A percentile compares a stretch with the other conserved stretches of the same genome.
Conservation (phyloP, 2,888 invertebrate genomes). For the Augiades crinisus region DNA sequence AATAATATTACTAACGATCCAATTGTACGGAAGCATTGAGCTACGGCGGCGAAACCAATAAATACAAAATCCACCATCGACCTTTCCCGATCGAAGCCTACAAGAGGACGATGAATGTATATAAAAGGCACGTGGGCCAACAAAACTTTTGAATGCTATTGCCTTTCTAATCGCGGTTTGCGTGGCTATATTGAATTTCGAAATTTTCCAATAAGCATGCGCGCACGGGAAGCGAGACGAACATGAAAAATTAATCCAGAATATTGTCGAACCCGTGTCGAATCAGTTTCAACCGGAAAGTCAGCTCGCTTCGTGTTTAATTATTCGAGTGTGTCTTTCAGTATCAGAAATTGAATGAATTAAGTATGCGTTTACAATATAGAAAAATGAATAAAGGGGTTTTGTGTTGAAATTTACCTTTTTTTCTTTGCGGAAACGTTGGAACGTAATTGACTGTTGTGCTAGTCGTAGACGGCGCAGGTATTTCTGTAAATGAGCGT, state of each 20-base stretch:
- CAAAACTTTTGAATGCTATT: constrained; percentile 56
- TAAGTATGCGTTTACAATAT: background rate
- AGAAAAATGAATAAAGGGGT: background rate
- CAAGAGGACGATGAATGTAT: constrained; percentile 59
- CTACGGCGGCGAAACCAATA: constrained; percentile 73
- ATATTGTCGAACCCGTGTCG: constrained; percentile 39
- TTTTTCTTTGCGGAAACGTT: constrained; percentile 83
- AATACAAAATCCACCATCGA: constrained; percentile 71
- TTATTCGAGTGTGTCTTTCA: constrained; percentile 45
- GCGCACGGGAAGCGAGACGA: constrained; percentile 41
- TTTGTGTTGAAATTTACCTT: constrained; percentile 75
- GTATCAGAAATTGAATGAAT: constrained; percentile 2
- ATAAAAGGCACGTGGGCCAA: constrained; percentile 56
- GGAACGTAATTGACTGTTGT: constrained; percentile 79
- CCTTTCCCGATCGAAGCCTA: constrained; percentile 56
- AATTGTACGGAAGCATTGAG: constrained; percentile 75
- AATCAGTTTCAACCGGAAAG: constrained; percentile 32
- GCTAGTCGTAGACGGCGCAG: constrained; percentile 89
- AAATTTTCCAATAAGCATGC: constrained; percentile 44
- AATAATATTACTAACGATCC: constrained; percentile 80
- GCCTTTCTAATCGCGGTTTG: constrained; percentile 55
- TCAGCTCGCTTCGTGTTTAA: constrained; percentile 44
- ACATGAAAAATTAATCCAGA: constrained; percentile 56
- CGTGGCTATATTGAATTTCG: constrained; percentile 53
- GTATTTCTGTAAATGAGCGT: constrained; percentile 91